Evolutionary conservation across 1,140 invertebrate species (phyloP), one percentile per base, ranked within the genome.

Genomic region (Drosophila kepulauana): DNA sequence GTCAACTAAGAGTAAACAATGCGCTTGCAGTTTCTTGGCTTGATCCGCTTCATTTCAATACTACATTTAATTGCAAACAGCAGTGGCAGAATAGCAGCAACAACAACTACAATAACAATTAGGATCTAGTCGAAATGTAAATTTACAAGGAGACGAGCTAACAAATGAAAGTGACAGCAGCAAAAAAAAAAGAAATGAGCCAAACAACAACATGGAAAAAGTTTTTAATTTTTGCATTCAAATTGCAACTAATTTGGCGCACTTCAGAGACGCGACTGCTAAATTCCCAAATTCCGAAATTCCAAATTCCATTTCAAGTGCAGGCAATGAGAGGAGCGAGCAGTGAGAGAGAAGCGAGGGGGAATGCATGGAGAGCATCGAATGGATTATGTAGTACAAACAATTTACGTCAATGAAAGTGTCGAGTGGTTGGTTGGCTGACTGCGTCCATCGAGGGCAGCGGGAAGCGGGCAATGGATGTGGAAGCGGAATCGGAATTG

Each of bases 241-340:
- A 88, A 88, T 88, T 89, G 84, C 84, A 88, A 89, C 84, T 88
- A 85, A 88, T 89, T 88, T 89, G 67, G 74, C 58, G 73, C 70
- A 74, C 68, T 72, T 74, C 54, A 71, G 33, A 20, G 41, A 67
- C 48, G 46, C 48, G 25, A n/a, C 57, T 62, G 30, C 56, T 16
- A 56, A 38, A 38, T 38, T 56, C 33, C 33, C 13, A 54, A 25
- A 25, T 25, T 25, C 20, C 20, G 20, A 25, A 56, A 35, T 56
- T 30, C 57, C 66, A 75, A 84, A 82, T 88, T 72, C 61, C 66
- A 76, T 72, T 84, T 81, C 56, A 79, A 88, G 81, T 89, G 81
- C 84, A 82, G 73, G 61, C 84, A 67, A 75, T 72, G 61, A 1
- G n/a, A 63, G 51, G 48, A 56, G n/a, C 5, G 20, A 25, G 20